Base-by-base conservation (phyloP, 1,140 invertebrate species). In the Sycophila sp. region DNA sequence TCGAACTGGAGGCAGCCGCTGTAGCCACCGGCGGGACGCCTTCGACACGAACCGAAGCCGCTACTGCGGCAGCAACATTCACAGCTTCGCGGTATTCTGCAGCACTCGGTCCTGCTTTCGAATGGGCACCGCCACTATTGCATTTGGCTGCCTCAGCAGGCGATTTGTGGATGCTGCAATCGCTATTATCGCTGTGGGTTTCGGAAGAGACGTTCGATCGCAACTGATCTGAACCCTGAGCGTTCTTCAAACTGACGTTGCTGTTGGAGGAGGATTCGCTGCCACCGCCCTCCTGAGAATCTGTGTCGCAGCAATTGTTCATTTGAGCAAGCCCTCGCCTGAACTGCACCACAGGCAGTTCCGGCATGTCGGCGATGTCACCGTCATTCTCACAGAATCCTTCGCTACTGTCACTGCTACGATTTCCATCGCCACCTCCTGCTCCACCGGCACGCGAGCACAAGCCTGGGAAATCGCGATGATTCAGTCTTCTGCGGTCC, bases 301-400 rank as follows among this genome's bases (percentile, higher is more conserved):
- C 91, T 1, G 89, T 90, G 63, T 92, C 90, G 24, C 82, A 84
- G 47, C 81, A 85, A 60, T 80, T 84, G 73, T 76, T 84, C 47
- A 80, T 36, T 65, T 81, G 79, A 63, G 74, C 77, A 42, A 81
- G 81, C 40, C 73, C 74, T 63, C 80, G 76, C 75, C 81, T 78
- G 19, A 80, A 77, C n/a, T 82, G 76, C 30, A 82, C 78, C 22
- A 82, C 79, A 17, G 81, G 81, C 32, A 80, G 69, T 67, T 81
- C 78, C 28, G 80, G 75, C 73, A 80, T 81, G 64, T 81, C 80
- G 2, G 79, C 76, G 47, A 84, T 91, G 75, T 94, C 93, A 68
- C 92, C 92, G 71, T 95, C 94, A 80, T 96, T 96, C 85, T 97
- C 95, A 85, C 96, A 98, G 81, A 98, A 98, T 36, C 96, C 96